Conservation (phyloP, 2,113 vertebrate genomes). For the Peucedramus taeniatus region DNA sequence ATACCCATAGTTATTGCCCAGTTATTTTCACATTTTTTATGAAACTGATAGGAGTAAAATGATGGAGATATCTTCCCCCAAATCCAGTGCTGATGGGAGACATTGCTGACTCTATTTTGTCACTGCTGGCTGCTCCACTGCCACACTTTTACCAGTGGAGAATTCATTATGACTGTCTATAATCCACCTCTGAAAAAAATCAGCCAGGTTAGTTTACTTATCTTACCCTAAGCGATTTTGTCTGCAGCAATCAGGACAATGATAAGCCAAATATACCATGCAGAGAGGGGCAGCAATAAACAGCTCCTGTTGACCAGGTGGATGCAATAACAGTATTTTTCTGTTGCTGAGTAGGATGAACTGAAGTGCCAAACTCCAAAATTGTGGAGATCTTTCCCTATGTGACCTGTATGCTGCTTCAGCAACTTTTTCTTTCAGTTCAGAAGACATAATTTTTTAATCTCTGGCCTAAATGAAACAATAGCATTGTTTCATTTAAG, state of each 20-base stretch:
- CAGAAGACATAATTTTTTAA: not conserved
- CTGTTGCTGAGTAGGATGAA: not conserved
- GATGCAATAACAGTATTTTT: not conserved
- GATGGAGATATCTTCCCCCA: not conserved
- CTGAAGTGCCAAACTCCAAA: not conserved
- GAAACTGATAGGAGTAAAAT: not conserved
- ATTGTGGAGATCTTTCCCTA: not conserved
- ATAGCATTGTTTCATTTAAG: not conserved
- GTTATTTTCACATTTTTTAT: not conserved
- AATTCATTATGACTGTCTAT: not conserved
- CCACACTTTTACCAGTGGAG: not conserved
- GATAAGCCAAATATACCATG: not conserved
- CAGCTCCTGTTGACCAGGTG: not conserved
- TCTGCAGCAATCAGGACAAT: not conserved
- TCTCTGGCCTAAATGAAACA: not conserved
- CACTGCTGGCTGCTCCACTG: not conserved
- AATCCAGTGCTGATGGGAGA: not conserved
- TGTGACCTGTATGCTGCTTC: not conserved
- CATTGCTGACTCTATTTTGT: not conserved
- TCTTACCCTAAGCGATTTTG: not conserved
- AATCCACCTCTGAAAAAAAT: not conserved
- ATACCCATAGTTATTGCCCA: not conserved
- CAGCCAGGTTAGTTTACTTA: not conserved
- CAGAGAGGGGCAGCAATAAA: not conserved
- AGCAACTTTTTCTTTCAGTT: not conserved